These are phyloP conservation scores for Phyllostomus discolor DNA, from an alignment of 2,113 vertebrate genomes.

Conservation along the genomic window DNA sequence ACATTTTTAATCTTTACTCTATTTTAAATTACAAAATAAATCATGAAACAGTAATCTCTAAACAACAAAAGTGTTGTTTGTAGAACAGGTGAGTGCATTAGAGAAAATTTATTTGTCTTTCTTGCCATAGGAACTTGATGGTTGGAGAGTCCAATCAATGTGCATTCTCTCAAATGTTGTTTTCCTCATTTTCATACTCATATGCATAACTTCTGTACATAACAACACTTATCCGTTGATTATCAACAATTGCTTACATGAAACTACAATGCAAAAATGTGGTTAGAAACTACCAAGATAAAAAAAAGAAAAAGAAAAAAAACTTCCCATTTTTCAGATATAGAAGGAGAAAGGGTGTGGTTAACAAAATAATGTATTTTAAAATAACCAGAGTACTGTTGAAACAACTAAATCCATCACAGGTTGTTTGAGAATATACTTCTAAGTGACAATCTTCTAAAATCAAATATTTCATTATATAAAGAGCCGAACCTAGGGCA, in stretches of 20 bases:
- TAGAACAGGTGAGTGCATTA: neutral
- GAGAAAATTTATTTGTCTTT: conserved; percentile 9
- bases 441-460: neutral
- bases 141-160: conserved; percentile 23
- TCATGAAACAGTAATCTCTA: neutral
- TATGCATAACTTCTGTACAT: neutral
- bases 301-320: neutral
- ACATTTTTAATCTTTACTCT: neutral
- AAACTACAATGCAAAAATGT: conserved; percentile 75
- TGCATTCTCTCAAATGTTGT: neutral
- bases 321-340: conserved; percentile 71
- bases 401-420: neutral
- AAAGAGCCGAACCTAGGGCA: neutral
- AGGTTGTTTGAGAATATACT: neutral
- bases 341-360: conserved; percentile 71
- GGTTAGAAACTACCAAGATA: conserved; percentile 64
- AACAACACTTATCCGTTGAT: conserved; percentile 30
- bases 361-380: conserved; percentile 64
- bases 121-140: neutral
- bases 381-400: conserved; percentile 39
- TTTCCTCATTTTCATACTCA: neutral
- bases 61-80: conserved; percentile 14
- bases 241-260: conserved; percentile 35
- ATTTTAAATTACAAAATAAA: conserved; percentile 21
- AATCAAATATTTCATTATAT: neutral